phyloP scores from a whole-genome alignment of 2,113 vertebrate species.

The Phylloscopus whistleri region DNA sequence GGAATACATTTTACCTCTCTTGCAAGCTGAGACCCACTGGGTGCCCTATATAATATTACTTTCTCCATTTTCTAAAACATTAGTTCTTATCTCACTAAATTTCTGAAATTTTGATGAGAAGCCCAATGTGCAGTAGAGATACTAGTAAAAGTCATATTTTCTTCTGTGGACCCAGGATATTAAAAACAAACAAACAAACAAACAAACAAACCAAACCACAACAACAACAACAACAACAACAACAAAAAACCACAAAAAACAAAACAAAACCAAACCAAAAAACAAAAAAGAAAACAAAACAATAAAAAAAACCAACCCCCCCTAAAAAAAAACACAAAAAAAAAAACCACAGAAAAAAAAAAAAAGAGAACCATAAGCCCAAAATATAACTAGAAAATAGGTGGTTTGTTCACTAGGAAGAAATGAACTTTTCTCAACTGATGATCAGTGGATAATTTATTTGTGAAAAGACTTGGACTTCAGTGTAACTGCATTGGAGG shows the following conservation, averaged over 20 bases:
- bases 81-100: not conserved
- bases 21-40: not conserved
- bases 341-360: not conserved
- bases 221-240: no score
- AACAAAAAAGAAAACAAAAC: not conserved
- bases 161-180: not conserved
- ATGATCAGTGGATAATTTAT: not conserved
- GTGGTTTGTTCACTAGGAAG: not conserved
- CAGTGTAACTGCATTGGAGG: fast-evolving
- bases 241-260: no score
- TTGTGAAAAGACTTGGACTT: not conserved
- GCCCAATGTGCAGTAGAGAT: not conserved
- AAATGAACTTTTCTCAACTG: not conserved
- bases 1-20: not conserved
- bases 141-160: not conserved
- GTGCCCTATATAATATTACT: not conserved
- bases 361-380: not conserved
- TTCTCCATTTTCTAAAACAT: not conserved
- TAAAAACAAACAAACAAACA: no score
- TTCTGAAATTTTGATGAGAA: not conserved
- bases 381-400: not conserved
- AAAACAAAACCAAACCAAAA: not conserved
- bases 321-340: no score
- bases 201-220: no score
- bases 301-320: no score